phyloP scores from a whole-genome alignment of 2,797 vertebrate genomes.

The Enteromius paludinosus region DNA sequence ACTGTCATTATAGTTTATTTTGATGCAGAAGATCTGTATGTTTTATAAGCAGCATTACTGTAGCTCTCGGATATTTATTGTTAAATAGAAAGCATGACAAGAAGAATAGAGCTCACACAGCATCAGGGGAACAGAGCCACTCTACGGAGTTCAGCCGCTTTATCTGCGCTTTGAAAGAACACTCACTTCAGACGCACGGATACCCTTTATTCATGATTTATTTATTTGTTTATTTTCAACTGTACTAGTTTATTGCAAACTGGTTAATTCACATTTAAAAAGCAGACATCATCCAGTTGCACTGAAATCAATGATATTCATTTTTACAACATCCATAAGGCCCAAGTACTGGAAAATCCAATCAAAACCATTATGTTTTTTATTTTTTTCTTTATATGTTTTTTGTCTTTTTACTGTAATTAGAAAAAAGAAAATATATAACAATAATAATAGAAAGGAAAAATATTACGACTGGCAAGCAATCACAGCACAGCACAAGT shows the following conservation, averaged over 20 bases:
- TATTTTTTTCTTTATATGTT: constrained; percentile 82
- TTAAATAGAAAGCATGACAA: constrained; percentile 30
- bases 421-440: constrained; percentile 87
- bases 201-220: constrained; percentile 90
- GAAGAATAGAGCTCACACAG: constrained; percentile 14
- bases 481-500: constrained; percentile 98
- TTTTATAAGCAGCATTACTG: constrained; percentile 5
- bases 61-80: constrained; percentile 25
- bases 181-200: constrained; percentile 76
- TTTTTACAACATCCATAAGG: constrained; percentile 96
- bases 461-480: constrained; percentile 95
- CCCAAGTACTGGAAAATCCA: constrained; percentile 98
- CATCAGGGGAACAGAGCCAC: neutral
- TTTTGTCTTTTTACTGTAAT: constrained; percentile 85
- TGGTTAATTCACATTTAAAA: constrained; percentile 99
- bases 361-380: constrained; percentile 93
- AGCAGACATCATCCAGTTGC: constrained; percentile 97
- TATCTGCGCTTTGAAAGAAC: constrained; percentile 54
- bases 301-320: constrained; percentile 93
- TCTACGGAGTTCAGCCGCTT: constrained; percentile 12
- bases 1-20: neutral
- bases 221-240: constrained; percentile 84
- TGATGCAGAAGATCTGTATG: neutral
- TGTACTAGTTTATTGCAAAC: constrained; percentile 98
- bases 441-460: constrained; percentile 87